A percentile compares a stretch with the other conserved stretches of the same genome.
Evolutionary conservation across 2,797 vertebrate genomes (phyloP).

Genomic region (Mormyrops boulengeri): DNA sequence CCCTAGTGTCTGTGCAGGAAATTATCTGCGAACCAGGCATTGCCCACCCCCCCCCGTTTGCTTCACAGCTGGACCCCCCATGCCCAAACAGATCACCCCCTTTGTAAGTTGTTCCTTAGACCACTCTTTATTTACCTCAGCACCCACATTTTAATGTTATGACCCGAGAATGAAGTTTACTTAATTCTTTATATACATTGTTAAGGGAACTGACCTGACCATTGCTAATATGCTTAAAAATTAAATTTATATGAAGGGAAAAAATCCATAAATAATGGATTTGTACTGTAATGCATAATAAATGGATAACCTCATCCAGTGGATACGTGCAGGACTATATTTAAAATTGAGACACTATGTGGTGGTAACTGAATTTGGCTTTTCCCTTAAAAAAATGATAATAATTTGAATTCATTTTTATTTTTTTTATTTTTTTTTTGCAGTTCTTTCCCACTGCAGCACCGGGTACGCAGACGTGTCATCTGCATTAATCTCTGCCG

Average conservation of each 20-base stretch:
- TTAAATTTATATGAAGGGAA: neutral
- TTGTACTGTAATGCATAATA: neutral
- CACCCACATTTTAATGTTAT: neutral
- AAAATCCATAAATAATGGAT: neutral
- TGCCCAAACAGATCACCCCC: neutral
- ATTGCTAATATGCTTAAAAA: constrained; percentile 3
- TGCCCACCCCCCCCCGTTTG: neutral
- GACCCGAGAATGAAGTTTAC: neutral
- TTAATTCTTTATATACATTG: neutral
- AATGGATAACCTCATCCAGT: neutral
- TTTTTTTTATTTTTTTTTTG: neutral
- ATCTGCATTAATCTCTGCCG: neutral
- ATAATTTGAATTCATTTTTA: neutral
- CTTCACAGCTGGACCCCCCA: neutral
- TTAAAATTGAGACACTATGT: neutral
- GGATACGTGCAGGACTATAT: neutral
- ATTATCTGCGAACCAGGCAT: neutral
- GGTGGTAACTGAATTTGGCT: neutral
- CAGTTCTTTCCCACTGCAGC: neutral
- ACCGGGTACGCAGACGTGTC: neutral
- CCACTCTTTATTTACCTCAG: neutral
- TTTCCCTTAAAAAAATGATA: neutral
- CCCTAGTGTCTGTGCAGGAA: neutral
- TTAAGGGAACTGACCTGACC: neutral
- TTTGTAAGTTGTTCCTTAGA: neutral